Conservation (phyloP, 2,888 invertebrate species). For the Acholoe squamosa region DNA sequence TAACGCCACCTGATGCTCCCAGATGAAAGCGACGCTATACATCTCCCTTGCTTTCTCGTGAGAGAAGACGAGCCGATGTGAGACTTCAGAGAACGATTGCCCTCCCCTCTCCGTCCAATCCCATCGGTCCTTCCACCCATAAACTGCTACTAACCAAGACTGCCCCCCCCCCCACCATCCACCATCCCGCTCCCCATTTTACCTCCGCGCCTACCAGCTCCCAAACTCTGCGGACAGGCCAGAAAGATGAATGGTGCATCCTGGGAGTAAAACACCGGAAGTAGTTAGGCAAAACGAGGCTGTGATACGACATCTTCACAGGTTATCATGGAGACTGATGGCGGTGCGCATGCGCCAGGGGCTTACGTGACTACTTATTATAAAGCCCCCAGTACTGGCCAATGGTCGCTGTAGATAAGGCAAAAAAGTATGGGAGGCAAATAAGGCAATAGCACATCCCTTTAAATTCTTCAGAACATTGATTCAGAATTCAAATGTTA, state of each 20-base stretch:
- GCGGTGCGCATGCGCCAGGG: slow-evolving; percentile 1
- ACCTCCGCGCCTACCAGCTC: not conserved
- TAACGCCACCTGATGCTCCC: slow-evolving; percentile 27
- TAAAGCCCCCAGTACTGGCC: not conserved
- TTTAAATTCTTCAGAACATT: too few species aligned
- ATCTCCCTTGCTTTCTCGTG: not conserved
- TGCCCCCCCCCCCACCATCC: too few species aligned
- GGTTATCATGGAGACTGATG: slow-evolving; percentile 37
- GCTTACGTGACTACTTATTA: slow-evolving; percentile 4
- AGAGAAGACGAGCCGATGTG: not conserved
- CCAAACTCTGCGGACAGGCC: not conserved
- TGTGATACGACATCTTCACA: slow-evolving; percentile 33
- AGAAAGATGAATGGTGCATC: slow-evolving; percentile 29
- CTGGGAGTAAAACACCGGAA: not conserved
- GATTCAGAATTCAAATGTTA: too few species aligned
- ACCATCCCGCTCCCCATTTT: too few species aligned
- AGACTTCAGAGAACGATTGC: not conserved
- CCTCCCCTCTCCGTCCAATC: too few species aligned
- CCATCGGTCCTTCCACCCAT: too few species aligned
- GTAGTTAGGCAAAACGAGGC: not conserved
- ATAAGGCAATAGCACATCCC: too few species aligned
- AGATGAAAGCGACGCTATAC: slow-evolving; percentile 10
- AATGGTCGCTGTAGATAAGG: not conserved
- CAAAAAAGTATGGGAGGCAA: too few species aligned
- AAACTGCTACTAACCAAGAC: too few species aligned